These are phyloP conservation scores for Eugnorisma glareosa DNA, from an alignment of 2,888 invertebrate species.

Conservation along the genomic window DNA sequence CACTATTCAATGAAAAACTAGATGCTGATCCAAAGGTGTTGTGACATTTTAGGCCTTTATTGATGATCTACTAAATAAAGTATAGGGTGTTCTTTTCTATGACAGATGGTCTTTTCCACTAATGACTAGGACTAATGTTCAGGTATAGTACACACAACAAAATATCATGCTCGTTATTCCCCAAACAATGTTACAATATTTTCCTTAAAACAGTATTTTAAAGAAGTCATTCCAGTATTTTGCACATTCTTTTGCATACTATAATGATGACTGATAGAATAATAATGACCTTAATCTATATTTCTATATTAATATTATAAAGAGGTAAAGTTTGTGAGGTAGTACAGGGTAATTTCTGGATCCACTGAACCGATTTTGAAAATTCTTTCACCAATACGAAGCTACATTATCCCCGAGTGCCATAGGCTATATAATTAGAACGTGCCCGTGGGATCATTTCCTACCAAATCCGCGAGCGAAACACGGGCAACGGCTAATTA, in stretches of 20 bases:
- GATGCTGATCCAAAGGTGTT: not conserved
- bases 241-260: not conserved
- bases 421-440: too few species aligned
- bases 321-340: too few species aligned
- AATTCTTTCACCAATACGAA: too few species aligned
- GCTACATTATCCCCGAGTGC: too few species aligned
- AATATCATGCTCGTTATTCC: not conserved
- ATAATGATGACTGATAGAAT: not conserved
- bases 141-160: not conserved
- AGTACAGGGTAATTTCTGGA: too few species aligned
- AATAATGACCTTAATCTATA: not conserved
- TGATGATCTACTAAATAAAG: not conserved
- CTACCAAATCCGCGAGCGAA: too few species aligned
- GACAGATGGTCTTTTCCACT: not conserved
- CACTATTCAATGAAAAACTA: not conserved
- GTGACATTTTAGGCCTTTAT: not conserved
- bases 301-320: too few species aligned
- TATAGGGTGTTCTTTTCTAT: not conserved
- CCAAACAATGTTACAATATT: not conserved
- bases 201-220: not conserved
- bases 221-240: not conserved
- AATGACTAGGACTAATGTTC: not conserved
- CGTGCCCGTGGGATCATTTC: too few species aligned
- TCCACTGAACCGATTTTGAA: too few species aligned
- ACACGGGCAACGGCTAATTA: too few species aligned